Percentiles rank a stretch among this genome's conserved stretches.
These are phyloP conservation scores for Chunga burmeisteri DNA, from an alignment of 2,113 vertebrate species.

Conservation along the genomic window DNA sequence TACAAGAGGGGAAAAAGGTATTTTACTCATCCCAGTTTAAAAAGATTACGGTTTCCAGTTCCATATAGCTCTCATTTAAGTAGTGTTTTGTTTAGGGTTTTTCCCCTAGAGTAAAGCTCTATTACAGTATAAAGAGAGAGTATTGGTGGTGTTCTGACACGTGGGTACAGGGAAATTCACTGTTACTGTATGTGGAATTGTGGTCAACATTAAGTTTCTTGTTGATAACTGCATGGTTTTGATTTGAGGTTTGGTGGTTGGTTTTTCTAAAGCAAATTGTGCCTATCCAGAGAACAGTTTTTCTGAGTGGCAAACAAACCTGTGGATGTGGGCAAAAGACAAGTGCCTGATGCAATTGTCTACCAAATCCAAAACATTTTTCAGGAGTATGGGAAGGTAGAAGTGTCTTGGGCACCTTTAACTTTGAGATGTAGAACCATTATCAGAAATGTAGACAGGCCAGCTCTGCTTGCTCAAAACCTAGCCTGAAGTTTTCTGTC, in stretches of 20 bases:
- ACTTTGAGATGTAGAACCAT: not conserved
- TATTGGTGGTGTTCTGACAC: not conserved
- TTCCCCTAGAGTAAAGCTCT: not conserved
- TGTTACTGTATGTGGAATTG: not conserved
- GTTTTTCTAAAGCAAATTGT: not conserved
- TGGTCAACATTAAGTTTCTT: not conserved
- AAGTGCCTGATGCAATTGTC: not conserved
- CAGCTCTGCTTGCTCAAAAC: not conserved
- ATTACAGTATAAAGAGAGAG: not conserved
- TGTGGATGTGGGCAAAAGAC: not conserved
- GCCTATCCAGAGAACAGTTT: not conserved
- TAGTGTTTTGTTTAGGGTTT: not conserved
- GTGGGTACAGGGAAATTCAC: not conserved
- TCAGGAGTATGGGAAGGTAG: not conserved
- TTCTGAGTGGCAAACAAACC: not conserved
- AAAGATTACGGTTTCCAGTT: not conserved
- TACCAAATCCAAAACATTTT: not conserved
- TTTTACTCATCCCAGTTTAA: not conserved
- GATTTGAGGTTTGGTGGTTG: not conserved
- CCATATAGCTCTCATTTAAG: not conserved
- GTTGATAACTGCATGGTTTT: not conserved
- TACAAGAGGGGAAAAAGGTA: rapidly evolving
- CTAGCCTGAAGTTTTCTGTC: not conserved
- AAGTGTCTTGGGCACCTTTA: not conserved
- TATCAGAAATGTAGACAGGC: not conserved